These are phyloP conservation scores for Zaprionus ghesquierei DNA, from an alignment of 1,140 invertebrate species.

Conservation along the genomic window DNA sequence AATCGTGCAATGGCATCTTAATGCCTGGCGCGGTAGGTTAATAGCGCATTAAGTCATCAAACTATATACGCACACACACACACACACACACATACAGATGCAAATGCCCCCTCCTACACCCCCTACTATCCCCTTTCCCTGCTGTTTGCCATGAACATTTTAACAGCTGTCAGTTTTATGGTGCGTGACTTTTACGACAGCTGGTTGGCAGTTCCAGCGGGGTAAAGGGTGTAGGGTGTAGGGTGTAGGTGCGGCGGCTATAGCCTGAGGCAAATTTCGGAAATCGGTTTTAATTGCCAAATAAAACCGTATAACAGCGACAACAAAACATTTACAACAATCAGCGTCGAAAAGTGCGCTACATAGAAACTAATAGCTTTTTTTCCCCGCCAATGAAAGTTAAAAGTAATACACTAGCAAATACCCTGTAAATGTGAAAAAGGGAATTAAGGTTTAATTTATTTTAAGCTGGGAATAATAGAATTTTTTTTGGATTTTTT, in stretches of 20 bases:
- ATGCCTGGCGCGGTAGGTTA: conserved; percentile 46
- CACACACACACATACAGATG: conserved; percentile 1
- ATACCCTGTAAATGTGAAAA: background rate
- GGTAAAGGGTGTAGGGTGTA: background rate
- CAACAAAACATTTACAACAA: conserved; percentile 61
- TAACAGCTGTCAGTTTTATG: conserved; percentile 79
- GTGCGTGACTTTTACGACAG: conserved; percentile 78
- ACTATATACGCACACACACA: conserved; percentile 22
- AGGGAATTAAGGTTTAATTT: no score
- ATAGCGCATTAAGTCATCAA: conserved; percentile 73
- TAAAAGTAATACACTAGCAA: background rate
- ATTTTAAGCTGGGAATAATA: no score
- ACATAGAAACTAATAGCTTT: conserved; percentile 19
- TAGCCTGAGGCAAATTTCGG: conserved; percentile 60
- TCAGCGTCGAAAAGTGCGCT: conserved; percentile 57
- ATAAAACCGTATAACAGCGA: conserved; percentile 64
- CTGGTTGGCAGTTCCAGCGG: conserved; percentile 22
- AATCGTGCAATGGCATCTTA: conserved; percentile 18
- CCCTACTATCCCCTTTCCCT: conserved; percentile 8
- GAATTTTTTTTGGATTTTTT: background rate
- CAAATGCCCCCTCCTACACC: background rate
- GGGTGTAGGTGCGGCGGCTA: background rate
- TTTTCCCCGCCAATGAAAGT: background rate
- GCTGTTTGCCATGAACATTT: conserved; percentile 49
- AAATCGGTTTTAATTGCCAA: conserved; percentile 78